A percentile compares a stretch with the other conserved stretches of the same genome.
Conservation (phyloP, 2,888 invertebrate genomes). For the Dichetophora obliterata region DNA sequence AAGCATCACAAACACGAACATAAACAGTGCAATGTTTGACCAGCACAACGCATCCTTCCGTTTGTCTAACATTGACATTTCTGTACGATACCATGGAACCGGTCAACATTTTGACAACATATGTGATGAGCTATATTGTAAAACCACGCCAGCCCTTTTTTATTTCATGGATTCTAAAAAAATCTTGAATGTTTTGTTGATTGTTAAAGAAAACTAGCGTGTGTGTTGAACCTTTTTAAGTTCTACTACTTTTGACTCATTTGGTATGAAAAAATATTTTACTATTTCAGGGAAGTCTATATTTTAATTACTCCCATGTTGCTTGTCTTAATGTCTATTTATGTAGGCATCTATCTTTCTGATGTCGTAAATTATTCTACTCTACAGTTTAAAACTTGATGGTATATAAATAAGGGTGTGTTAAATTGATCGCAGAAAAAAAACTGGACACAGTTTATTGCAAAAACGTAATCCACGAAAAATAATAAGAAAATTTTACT, state of each 20-base stretch:
- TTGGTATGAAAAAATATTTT: not conserved
- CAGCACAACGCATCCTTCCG: not conserved
- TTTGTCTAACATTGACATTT: too few relatives aligned
- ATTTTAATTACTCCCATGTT: not conserved
- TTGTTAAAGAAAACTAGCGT: not conserved
- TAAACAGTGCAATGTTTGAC: not conserved
- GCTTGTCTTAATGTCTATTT: not conserved
- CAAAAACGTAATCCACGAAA: too few relatives aligned
- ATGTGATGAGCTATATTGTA: constrained; percentile 7
- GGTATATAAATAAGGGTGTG: too few relatives aligned
- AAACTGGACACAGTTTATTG: too few relatives aligned
- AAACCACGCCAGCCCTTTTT: constrained; percentile 2
- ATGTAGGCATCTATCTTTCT: constrained; percentile 2
- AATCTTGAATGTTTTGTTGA: constrained; percentile 1
- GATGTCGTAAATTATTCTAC: constrained; percentile 19
- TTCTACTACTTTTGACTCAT: not conserved
- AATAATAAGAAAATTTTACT: too few relatives aligned
- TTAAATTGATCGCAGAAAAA: too few relatives aligned
- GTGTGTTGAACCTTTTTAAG: not conserved
- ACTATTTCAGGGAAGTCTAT: not conserved
- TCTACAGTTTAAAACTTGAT: too few relatives aligned
- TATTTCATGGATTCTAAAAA: not conserved
- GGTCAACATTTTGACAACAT: constrained; percentile 22
- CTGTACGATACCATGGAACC: not conserved
- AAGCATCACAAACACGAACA: not conserved